Evolutionary conservation across 1,140 invertebrate genomes (phyloP), one percentile per base, ranked within the genome.

Genomic region (Harpegnathos saltator): DNA sequence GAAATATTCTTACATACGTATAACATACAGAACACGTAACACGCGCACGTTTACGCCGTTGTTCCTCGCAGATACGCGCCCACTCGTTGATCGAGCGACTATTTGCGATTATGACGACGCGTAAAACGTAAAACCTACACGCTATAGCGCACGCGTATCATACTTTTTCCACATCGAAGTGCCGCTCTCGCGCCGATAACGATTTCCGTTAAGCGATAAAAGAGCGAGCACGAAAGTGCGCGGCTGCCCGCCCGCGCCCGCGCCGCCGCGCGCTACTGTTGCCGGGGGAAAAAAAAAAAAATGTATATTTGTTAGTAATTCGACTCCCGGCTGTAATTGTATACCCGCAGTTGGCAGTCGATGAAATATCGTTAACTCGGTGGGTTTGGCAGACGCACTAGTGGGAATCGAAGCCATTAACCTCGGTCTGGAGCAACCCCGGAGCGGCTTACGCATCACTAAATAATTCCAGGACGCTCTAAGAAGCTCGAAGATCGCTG

Each of bases 321-420:
- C 33, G 14, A 44, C 24, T 48, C n/a, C 26, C 58, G 33, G n/a
- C 54, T n/a, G 38, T 80, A 87, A 78, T 80, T 84, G 56, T 58
- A 65, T 14, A 63, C 52, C 56, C 61, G 24, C 29, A 52, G 68
- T 59, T 26, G 26, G 17, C n/a, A 87, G 56, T 29, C 74, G 50
- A 88, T 89, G 85, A 89, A 77, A 80, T 78, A 89, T 69, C 75
- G 26, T 83, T 66, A 85, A 89, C 68, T 89, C 65, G 15, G 44
- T 50, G 65, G 59, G 38, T 74, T 71, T 50, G 77, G 77, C 72
- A 83, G 74, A 82, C 65, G 73, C 61, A 62, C 81, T 74, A 50
- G 48, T 83, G 89, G 84, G 82, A 90, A 89, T 90, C 89, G 86
- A 90, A 90, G 82, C 82, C 85, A 90, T 90, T 90, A 88, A 90